Conservation (phyloP, 2,797 vertebrate genomes). For the Esox masquinongy region DNA sequence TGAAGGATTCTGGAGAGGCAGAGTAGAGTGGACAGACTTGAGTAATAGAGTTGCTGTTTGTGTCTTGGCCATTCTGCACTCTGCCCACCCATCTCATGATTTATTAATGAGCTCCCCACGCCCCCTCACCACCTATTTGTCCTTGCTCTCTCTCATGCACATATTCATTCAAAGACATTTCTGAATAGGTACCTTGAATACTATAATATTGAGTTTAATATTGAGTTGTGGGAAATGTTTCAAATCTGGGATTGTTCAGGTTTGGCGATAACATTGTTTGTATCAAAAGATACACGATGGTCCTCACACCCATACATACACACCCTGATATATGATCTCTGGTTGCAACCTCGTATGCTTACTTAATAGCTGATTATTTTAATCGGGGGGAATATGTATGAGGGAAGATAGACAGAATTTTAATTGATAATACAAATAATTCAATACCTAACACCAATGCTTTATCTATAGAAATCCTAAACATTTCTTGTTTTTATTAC, state of each 20-base stretch:
- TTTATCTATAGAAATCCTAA: neutral
- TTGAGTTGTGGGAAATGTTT: neutral
- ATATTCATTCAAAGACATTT: neutral
- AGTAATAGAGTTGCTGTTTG: constrained; percentile 10
- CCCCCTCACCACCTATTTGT: constrained; percentile 1
- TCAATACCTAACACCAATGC: neutral
- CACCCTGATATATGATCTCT: neutral
- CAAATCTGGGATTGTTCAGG: neutral
- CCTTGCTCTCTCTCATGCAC: neutral
- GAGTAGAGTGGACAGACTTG: constrained; percentile 8
- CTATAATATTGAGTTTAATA: neutral
- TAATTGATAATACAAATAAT: neutral
- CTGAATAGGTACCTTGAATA: neutral
- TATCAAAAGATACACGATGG: neutral
- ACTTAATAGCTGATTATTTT: neutral
- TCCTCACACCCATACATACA: neutral
- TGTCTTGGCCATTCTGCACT: neutral
- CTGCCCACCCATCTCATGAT: constrained; percentile 21
- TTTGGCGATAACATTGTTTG: neutral
- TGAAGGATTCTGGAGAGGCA: neutral
- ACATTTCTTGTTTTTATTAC: constrained; percentile 14
- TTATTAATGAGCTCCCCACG: constrained; percentile 11
- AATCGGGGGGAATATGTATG: neutral
- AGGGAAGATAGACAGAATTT: neutral
- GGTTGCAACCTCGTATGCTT: neutral